These are phyloP conservation scores for Pediacus dermestoides DNA, from an alignment of 2,888 invertebrate species.

Conservation along the genomic window DNA sequence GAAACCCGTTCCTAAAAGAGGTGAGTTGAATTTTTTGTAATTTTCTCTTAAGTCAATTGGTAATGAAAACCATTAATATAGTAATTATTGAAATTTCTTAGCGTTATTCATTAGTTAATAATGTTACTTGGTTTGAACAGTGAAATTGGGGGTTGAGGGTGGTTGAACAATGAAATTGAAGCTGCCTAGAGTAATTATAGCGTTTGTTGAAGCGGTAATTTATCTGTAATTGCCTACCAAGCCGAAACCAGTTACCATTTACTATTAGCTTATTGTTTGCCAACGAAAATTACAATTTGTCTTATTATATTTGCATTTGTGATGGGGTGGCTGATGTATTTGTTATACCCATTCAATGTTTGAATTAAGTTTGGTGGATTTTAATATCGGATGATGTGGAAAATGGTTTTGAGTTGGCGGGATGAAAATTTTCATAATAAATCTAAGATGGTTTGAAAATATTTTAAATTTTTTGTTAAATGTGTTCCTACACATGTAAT, in stretches of 20 bases:
- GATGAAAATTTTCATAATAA: slow-evolving; percentile 1
- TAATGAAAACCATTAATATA: too few species aligned
- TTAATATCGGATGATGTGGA: too few species aligned
- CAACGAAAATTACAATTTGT: slow-evolving; percentile 46
- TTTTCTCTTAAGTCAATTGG: too few species aligned
- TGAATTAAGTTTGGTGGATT: slow-evolving; percentile 3
- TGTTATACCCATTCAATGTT: too few species aligned
- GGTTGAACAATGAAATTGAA: slow-evolving; percentile 1
- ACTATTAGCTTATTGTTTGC: slow-evolving; percentile 46
- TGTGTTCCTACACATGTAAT: too few species aligned
- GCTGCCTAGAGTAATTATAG: slow-evolving; percentile 36
- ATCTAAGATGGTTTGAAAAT: background rate
- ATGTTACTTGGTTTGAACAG: background rate
- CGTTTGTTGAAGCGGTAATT: slow-evolving; percentile 48
- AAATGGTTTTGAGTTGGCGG: too few species aligned
- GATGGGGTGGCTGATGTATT: too few species aligned
- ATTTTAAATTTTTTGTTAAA: background rate
- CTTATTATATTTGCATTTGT: slow-evolving; percentile 23
- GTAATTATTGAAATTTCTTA: background rate
- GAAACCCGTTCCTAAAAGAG: slow-evolving; percentile 24
- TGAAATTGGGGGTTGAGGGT: slow-evolving; percentile 1
- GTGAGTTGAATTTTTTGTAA: too few species aligned
- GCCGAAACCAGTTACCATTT: slow-evolving; percentile 17
- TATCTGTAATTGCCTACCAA: slow-evolving; percentile 45
- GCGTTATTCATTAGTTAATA: background rate